A percentile compares a stretch with the other conserved stretches of the same genome.
These are phyloP conservation scores for Xenentodon cancila DNA, from an alignment of 2,797 vertebrate genomes.

Conservation along the genomic window DNA sequence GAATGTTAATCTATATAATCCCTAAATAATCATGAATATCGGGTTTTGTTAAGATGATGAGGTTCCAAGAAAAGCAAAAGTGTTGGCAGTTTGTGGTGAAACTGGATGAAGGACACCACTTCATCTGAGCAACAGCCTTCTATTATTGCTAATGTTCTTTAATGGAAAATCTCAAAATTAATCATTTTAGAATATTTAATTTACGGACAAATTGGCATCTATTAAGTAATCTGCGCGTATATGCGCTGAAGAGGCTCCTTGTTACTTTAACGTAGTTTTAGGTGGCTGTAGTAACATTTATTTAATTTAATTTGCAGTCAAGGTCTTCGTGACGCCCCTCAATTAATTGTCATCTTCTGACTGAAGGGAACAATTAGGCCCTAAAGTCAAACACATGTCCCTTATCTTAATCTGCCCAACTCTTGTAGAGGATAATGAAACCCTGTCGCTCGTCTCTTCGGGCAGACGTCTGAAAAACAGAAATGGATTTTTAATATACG, in stretches of 20 bases:
- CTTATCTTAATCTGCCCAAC: slow-evolving; percentile 52
- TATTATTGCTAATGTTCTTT: slow-evolving; percentile 63
- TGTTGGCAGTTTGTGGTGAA: slow-evolving; percentile 10
- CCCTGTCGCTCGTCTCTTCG: slow-evolving; percentile 27
- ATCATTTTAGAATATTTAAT: slow-evolving; percentile 67
- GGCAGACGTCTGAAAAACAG: slow-evolving; percentile 53
- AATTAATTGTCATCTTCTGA: slow-evolving; percentile 80
- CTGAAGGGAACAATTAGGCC: slow-evolving; percentile 74
- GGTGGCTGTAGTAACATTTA: slow-evolving; percentile 69
- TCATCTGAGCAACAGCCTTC: slow-evolving; percentile 47
- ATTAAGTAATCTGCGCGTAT: slow-evolving; percentile 63
- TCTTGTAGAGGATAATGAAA: slow-evolving; percentile 69
- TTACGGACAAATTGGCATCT: slow-evolving; percentile 68
- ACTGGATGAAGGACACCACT: slow-evolving; percentile 50
- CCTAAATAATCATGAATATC: not conserved
- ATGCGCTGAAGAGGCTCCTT: slow-evolving; percentile 47
- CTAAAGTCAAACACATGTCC: slow-evolving; percentile 73
- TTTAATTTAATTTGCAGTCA: slow-evolving; percentile 77
- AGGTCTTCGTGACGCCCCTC: slow-evolving; percentile 74
- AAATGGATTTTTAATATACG: slow-evolving; percentile 82
- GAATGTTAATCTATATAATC: not conserved
- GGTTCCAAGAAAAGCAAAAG: slow-evolving; percentile 1
- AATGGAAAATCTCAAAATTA: slow-evolving; percentile 63
- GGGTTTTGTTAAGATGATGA: not conserved
- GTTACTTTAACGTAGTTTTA: slow-evolving; percentile 60